Conservation (phyloP, 2,888 invertebrate species). For the Pachydiplax longipennis region DNA sequence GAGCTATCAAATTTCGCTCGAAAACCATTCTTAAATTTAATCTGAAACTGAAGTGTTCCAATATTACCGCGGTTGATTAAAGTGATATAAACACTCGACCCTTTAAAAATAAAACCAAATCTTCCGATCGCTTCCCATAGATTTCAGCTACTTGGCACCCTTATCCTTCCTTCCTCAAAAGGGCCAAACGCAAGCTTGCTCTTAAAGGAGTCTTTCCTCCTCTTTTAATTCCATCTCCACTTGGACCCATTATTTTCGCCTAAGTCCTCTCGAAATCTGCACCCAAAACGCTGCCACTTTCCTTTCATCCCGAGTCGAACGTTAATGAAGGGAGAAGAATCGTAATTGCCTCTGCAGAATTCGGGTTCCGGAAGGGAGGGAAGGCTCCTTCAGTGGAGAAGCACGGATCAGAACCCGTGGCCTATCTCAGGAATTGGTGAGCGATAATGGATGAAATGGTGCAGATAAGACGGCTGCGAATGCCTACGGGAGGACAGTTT, state of each 20-base stretch:
- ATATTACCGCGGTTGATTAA: not conserved
- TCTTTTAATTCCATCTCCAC: not conserved
- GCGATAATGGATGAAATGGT: not conserved
- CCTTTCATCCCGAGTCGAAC: not conserved
- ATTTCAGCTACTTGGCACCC: not conserved
- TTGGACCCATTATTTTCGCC: not conserved
- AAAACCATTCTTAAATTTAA: too few species aligned
- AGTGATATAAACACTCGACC: not conserved
- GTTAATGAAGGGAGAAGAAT: not conserved
- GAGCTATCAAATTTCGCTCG: too few species aligned
- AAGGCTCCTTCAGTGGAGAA: not conserved
- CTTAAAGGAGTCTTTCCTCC: not conserved
- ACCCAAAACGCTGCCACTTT: not conserved
- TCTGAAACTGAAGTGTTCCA: not conserved
- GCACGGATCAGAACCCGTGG: not conserved
- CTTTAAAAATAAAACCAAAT: not conserved
- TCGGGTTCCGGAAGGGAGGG: not conserved
- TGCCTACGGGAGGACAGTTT: not conserved
- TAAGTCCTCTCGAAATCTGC: not conserved
- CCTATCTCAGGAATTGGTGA: not conserved
- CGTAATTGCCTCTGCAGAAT: not conserved
- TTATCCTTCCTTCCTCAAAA: not conserved
- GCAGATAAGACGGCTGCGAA: not conserved
- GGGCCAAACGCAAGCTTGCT: not conserved
- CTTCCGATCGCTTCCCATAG: not conserved